phyloP scores from a whole-genome alignment of 2,113 vertebrate species.

The Dromiciops gliroides region DNA sequence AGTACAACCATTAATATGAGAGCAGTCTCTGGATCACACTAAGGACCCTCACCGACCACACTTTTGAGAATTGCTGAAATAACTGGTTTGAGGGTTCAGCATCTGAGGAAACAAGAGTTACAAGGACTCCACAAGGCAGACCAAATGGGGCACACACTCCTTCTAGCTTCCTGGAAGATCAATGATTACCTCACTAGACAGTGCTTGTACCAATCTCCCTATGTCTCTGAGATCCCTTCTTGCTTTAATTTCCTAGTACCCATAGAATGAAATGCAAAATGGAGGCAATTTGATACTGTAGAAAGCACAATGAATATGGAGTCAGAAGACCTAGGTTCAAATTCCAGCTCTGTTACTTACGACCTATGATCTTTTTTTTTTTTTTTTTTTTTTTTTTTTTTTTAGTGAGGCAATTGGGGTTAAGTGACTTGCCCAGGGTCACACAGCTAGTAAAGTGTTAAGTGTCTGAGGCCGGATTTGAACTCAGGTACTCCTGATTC shows the following conservation, averaged over 20 bases:
- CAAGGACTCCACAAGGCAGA: not conserved
- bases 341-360: not conserved
- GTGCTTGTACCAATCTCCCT: not conserved
- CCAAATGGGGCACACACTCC: not conserved
- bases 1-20: constrained; percentile 6
- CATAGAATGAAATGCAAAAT: not conserved
- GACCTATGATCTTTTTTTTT: not conserved
- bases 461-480: no score
- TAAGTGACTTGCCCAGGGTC: no score
- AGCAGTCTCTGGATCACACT: not conserved
- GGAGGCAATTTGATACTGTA: not conserved
- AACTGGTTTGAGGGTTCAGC: not conserved
- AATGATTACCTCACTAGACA: not conserved
- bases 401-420: no score
- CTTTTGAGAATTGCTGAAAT: not conserved
- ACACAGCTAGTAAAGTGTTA: no score
- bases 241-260: not conserved
- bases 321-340: not conserved
- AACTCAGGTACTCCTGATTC: no score
- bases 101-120: not conserved
- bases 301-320: not conserved
- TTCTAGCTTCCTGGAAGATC: not conserved
- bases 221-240: not conserved
- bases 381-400: no score
- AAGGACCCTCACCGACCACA: not conserved